These are phyloP conservation scores for Lepisosteus oculatus DNA, from an alignment of 2,113 vertebrate genomes.

Conservation along the genomic window DNA sequence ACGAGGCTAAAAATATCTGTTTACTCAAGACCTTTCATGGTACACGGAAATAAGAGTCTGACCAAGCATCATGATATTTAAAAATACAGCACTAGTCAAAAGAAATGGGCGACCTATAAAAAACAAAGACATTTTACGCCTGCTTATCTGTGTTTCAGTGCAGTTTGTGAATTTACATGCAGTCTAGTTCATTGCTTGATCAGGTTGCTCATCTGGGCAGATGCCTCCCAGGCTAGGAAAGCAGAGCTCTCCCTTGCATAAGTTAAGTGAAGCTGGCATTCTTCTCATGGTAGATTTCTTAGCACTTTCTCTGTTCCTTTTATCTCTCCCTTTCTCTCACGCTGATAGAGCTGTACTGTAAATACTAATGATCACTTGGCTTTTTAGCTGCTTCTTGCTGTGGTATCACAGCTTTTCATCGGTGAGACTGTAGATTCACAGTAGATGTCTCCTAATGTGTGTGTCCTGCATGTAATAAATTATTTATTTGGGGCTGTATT, in stretches of 20 bases:
- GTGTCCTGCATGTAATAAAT: neutral
- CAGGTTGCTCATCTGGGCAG: neutral
- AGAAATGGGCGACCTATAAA: too few relatives aligned
- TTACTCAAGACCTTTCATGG: too few relatives aligned
- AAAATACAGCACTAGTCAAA: too few relatives aligned
- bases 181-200: neutral
- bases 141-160: too few relatives aligned
- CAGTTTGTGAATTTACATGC: too few relatives aligned
- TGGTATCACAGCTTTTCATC: neutral
- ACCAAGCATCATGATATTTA: too few relatives aligned
- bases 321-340: neutral
- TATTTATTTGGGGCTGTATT: neutral
- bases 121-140: too few relatives aligned
- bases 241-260: conserved; percentile 24
- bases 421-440: conserved; percentile 28
- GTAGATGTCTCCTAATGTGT: conserved; percentile 7
- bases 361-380: conserved; percentile 24
- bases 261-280: conserved; percentile 24
- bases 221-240: conserved; percentile 35
- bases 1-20: too few relatives aligned
- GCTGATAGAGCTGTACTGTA: conserved; percentile 22
- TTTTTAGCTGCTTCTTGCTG: conserved; percentile 6
- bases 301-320: neutral
- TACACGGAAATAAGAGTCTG: too few relatives aligned
- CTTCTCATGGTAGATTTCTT: conserved; percentile 17